phyloP scores from a whole-genome alignment of 2,113 vertebrate species.

The Apus apus region DNA sequence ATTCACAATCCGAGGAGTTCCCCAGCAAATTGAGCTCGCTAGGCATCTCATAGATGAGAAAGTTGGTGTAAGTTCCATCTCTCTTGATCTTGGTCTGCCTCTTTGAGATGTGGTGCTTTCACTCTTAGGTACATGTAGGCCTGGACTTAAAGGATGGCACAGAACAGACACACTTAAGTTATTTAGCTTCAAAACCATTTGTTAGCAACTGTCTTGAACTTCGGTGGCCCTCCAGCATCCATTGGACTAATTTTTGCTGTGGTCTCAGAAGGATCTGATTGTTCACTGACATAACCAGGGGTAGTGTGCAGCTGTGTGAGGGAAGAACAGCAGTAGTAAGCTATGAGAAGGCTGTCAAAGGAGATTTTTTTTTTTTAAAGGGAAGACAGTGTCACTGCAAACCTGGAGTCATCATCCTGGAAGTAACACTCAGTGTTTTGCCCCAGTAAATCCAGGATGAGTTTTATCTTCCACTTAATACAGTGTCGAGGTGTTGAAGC shows the following conservation, averaged over 20 bases:
- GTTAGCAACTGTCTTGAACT: background rate
- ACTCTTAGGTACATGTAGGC: background rate
- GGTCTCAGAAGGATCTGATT: background rate
- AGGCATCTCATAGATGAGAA: constrained; percentile 98
- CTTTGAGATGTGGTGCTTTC: background rate
- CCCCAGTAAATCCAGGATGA: background rate
- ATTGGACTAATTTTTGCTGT: background rate
- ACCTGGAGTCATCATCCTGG: background rate
- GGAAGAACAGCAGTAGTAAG: background rate
- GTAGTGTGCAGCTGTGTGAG: background rate
- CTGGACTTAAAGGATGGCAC: background rate
- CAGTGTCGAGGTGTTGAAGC: background rate
- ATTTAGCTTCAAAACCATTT: constrained; percentile 17
- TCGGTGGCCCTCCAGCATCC: background rate
- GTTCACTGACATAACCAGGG: background rate
- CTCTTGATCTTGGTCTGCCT: background rate
- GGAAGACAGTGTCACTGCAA: background rate
- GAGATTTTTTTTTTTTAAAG: background rate
- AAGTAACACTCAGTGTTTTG: background rate
- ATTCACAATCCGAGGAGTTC: constrained; percentile 94
- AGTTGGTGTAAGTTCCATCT: constrained; percentile 88
- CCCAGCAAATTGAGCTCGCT: constrained; percentile 94
- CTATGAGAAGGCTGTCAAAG: background rate
- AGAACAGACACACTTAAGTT: rapidly evolving
- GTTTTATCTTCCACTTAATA: background rate